Percentiles rank a stretch among this genome's conserved stretches.
Conservation (phyloP, 2,888 invertebrate genomes). For the Enchytraeus crypticus region DNA sequence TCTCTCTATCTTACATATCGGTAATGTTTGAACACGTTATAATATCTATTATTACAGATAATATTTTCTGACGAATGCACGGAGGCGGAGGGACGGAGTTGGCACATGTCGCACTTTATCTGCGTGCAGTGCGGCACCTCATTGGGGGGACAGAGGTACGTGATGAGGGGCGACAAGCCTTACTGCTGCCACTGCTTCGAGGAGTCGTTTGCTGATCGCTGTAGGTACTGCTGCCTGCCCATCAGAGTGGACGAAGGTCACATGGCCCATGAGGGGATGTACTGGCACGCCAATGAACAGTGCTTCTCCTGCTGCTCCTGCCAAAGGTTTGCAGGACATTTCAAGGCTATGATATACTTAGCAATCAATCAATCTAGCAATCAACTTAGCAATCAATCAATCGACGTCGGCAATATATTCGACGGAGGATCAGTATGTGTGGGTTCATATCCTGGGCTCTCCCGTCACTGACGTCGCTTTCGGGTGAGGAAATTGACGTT, state of each 20-base stretch:
- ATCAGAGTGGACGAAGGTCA: slow-evolving; percentile 93
- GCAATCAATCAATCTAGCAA: too few species aligned
- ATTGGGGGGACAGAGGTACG: slow-evolving; percentile 91
- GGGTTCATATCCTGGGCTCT: too few species aligned
- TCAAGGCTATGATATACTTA: too few species aligned
- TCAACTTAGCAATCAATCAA: too few species aligned
- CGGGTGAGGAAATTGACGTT: too few species aligned
- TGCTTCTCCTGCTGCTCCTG: slow-evolving; percentile 88
- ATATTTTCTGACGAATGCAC: slow-evolving; percentile 98
- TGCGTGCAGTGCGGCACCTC: slow-evolving; percentile 89
- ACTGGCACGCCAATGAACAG: slow-evolving; percentile 91
- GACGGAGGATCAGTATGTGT: too few species aligned
- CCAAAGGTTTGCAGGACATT: too few species aligned
- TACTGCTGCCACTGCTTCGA: slow-evolving; percentile 93
- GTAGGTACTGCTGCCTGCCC: slow-evolving; percentile 89
- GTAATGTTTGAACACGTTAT: too few species aligned
- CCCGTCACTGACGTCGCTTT: too few species aligned
- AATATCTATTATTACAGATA: too few species aligned
- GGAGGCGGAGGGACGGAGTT: slow-evolving; percentile 93
- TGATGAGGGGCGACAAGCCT: slow-evolving; percentile 87
- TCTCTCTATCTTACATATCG: too few species aligned
- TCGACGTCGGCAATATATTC: too few species aligned
- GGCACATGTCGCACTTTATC: slow-evolving; percentile 99
- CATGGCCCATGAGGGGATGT: slow-evolving; percentile 95
- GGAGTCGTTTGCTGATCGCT: slow-evolving; percentile 85